Evolutionary conservation across 2,888 invertebrate species (phyloP).

Genomic region (Acanthosepion esculentum): DNA sequence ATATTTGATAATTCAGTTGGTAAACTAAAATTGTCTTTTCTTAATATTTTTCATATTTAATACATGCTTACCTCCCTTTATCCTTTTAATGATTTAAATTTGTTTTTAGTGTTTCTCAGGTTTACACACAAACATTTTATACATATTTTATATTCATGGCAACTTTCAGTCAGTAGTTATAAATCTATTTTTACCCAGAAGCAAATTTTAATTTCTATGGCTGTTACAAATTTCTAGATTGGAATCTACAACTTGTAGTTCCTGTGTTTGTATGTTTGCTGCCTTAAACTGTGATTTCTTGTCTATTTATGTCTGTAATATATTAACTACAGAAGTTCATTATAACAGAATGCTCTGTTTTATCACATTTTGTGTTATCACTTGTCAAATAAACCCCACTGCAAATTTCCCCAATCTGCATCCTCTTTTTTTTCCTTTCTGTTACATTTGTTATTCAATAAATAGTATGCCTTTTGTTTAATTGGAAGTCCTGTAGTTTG

Average conservation of each 20-base stretch:
- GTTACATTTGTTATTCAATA: not conserved
- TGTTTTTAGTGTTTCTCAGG: too few species aligned
- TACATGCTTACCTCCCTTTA: too few species aligned
- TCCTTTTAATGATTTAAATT: too few species aligned
- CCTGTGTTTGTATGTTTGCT: not conserved
- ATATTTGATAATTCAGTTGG: too few species aligned
- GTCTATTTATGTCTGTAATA: not conserved
- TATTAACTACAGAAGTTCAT: not conserved
- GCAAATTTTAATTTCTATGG: too few species aligned
- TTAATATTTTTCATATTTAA: too few species aligned
- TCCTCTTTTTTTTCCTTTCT: not conserved
- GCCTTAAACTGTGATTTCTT: not conserved
- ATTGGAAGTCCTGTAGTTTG: not conserved
- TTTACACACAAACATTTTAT: too few species aligned
- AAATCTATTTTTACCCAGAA: too few species aligned
- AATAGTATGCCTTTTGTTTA: not conserved
- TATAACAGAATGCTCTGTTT: constrained; percentile 20
- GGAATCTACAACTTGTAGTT: not conserved
- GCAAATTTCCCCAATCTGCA: not conserved
- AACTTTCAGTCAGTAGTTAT: too few species aligned
- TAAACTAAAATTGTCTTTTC: too few species aligned
- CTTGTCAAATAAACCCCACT: not conserved
- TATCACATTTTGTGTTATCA: constrained; percentile 6
- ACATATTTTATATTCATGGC: too few species aligned
- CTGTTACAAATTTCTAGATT: too few species aligned